A percentile compares a stretch with the other conserved stretches of the same genome.
These are phyloP conservation scores for Tachina lurida DNA, from an alignment of 2,888 invertebrate species.

Conservation along the genomic window DNA sequence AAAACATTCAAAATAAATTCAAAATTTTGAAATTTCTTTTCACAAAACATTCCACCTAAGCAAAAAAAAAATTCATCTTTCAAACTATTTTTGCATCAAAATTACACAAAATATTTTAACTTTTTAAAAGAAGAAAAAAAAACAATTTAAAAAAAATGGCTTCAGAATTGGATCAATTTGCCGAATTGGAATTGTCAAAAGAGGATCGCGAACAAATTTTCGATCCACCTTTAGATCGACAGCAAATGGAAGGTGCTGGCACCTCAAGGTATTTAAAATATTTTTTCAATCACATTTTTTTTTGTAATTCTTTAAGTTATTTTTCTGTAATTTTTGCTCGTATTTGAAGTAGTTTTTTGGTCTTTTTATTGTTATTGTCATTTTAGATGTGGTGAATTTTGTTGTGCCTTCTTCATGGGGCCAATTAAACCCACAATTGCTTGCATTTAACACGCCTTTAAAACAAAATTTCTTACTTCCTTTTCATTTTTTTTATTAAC, in stretches of 20 bases:
- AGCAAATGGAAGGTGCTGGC: conserved; percentile 83
- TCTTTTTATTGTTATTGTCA: conserved; percentile 20
- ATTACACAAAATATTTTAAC: neutral
- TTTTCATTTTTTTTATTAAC: neutral
- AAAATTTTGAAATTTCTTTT: conserved; percentile 34
- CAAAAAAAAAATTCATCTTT: conserved; percentile 6
- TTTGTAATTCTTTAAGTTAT: neutral
- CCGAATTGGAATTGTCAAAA: conserved; percentile 87
- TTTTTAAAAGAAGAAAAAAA: conserved; percentile 15
- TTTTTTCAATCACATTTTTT: conserved; percentile 41
- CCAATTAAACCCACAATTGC: conserved; percentile 70
- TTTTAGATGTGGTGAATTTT: conserved; percentile 22
- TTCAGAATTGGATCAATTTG: conserved; percentile 86
- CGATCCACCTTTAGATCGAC: conserved; percentile 84
- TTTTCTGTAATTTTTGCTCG: conserved; percentile 28
- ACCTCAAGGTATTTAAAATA: conserved; percentile 82
- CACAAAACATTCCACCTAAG: conserved; percentile 35
- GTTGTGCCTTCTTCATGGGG: conserved; percentile 58
- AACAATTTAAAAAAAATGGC: conserved; percentile 77
- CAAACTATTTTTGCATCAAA: conserved; percentile 11
- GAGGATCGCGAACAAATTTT: conserved; percentile 90
- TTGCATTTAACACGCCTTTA: conserved; percentile 61
- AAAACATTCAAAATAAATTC: conserved; percentile 34
- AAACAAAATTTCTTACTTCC: conserved; percentile 27
- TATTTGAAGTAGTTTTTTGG: conserved; percentile 37